Evolutionary conservation across 2,113 vertebrate species (phyloP).

Genomic region (Hemiprocne comata): DNA sequence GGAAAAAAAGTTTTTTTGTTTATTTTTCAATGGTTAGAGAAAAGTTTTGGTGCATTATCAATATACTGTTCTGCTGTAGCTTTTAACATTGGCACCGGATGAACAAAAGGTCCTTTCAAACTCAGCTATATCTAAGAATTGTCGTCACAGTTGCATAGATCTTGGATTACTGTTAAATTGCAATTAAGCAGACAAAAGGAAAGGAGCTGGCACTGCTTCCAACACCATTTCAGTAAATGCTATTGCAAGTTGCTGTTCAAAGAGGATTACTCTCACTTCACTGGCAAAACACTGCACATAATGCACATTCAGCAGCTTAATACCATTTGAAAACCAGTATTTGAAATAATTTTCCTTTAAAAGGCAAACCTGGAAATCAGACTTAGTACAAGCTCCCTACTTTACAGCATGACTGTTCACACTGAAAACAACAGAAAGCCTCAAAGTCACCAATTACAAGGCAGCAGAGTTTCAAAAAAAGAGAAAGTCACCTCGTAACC

Average conservation of each 20-base stretch:
- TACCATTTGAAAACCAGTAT: constrained; percentile 14
- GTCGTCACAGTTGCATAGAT: constrained; percentile 49
- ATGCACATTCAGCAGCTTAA: constrained; percentile 38
- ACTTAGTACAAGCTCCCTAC: background rate
- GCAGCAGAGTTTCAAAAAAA: background rate
- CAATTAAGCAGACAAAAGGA: constrained; percentile 61
- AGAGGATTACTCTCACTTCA: constrained; percentile 54
- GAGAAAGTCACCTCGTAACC: constrained; percentile 7
- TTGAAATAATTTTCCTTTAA: constrained; percentile 43
- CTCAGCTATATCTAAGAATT: constrained; percentile 17
- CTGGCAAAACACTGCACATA: constrained; percentile 18
- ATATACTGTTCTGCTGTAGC: background rate
- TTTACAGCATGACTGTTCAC: constrained; percentile 29
- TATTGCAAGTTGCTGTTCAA: constrained; percentile 52
- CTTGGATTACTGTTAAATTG: constrained; percentile 65
- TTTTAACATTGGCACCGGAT: constrained; percentile 24
- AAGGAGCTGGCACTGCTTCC: constrained; percentile 42
- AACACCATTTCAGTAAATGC: constrained; percentile 32
- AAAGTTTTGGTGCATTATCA: constrained; percentile 25
- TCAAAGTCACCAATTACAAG: constrained; percentile 58
- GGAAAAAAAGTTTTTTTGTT: background rate
- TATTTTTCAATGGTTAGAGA: background rate
- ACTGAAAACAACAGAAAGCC: background rate
- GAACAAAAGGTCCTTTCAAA: constrained; percentile 42
- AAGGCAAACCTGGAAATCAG: constrained; percentile 13